These are phyloP conservation scores for Limanda limanda DNA, from an alignment of 2,113 vertebrate genomes.

Conservation along the genomic window DNA sequence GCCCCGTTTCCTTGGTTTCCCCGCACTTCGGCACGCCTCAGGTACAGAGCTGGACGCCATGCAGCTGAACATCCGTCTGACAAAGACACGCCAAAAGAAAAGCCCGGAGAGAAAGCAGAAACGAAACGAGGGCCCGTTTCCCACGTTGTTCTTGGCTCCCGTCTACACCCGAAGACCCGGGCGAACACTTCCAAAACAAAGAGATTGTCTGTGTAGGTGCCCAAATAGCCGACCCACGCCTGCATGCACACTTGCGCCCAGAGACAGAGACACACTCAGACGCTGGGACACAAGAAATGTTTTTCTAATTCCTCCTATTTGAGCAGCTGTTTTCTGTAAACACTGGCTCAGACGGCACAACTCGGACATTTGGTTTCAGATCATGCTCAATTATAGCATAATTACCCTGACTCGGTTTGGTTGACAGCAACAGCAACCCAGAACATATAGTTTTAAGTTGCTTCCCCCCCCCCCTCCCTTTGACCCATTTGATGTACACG, in stretches of 20 bases:
- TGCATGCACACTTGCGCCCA: no score
- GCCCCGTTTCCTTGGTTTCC: conserved; percentile 24
- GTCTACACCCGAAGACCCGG: conserved; percentile 64
- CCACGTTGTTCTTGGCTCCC: conserved; percentile 80
- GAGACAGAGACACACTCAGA: conserved; percentile 66
- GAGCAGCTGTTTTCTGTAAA: conserved; percentile 81
- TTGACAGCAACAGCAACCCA: conserved; percentile 66
- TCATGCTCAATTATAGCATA: conserved; percentile 75
- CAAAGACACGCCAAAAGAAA: conserved; percentile 38
- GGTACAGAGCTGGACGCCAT: conserved; percentile 60
- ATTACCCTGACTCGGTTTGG: conserved; percentile 63
- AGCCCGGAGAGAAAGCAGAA: conserved; percentile 57
- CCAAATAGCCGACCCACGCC: conserved; percentile 72
- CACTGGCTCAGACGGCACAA: conserved; percentile 49
- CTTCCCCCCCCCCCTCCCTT: no score
- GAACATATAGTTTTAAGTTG: no score
- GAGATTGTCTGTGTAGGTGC: conserved; percentile 81
- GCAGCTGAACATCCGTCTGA: conserved; percentile 49
- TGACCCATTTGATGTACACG: no score
- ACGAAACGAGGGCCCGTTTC: conserved; percentile 65
- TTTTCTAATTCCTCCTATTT: conserved; percentile 73
- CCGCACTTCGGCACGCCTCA: conserved; percentile 47
- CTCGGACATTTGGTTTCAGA: conserved; percentile 68
- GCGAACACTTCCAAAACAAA: conserved; percentile 82
- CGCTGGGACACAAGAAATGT: conserved; percentile 63